Evolutionary conservation across 2,888 invertebrate species (phyloP), one percentile per base, ranked within the genome.

Genomic region (Meta bourneti): DNA sequence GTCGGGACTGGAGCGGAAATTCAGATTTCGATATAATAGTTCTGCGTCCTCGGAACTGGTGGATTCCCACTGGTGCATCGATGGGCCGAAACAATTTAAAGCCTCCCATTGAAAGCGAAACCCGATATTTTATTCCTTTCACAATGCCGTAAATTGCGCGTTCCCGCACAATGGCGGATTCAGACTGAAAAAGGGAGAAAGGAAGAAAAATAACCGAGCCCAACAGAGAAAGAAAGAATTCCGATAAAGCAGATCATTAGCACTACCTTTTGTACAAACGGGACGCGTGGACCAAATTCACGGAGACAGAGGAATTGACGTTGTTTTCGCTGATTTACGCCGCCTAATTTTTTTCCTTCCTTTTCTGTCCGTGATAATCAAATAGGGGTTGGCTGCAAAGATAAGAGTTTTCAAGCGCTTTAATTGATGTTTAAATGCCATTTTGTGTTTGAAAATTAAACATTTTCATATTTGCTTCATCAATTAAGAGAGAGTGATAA

Each of bases 221-320:
- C 16, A 54, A 52, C 34, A 79, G 13, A 71, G 20, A 78, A 81
- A 90, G 75, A 91, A 91, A 78, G 69, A n/a, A 91, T 86, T 91
- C 82, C 86, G 91, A 91, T 91, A 91, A 87, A 91, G 87, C 78
- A 54, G 86, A 87, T 91, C 87, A 87, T 90, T 90, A 90, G 90
- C 86, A 51, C 77, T 82, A 87, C 75, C 91, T 91, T 82, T 91
- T 87, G 91, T 91, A 87, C 78, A 82, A 87, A 78, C 51, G 82
- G 77, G 86, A 91, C 71, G 86, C 86, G 82, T 82, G 81, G 91
- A 86, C 82, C 77, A 61, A 87, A 91, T 72, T 81, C 70, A 70
- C 11, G 19, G n/a, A 81, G 91, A 87, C 71, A 52, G 90, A 78
- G 54, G 75, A 90, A 82, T 82, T 82, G 81, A 19, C 71, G 80